Conservation (phyloP, 2,797 vertebrate species). For the Lutjanus campechanus region DNA sequence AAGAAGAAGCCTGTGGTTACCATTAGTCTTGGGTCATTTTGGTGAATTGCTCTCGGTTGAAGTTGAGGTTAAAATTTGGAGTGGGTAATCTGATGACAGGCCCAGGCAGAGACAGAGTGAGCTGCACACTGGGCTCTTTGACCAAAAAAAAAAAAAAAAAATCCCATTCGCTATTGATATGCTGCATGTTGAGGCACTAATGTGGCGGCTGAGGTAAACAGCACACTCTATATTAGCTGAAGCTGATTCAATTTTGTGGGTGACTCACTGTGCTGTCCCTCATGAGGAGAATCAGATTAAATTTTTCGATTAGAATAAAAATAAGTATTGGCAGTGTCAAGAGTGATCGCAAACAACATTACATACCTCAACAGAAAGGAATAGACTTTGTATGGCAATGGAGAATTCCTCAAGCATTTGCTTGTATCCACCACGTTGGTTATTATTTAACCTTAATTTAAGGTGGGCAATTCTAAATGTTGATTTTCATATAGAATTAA, state of each 20-base stretch:
- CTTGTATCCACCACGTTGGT: neutral
- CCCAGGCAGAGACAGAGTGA: neutral
- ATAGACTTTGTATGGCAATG: neutral
- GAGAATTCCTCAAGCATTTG: neutral
- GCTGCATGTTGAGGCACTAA: conserved; percentile 33
- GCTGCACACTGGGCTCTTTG: neutral
- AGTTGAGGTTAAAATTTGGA: conserved; percentile 18
- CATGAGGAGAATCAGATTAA: conserved; percentile 21
- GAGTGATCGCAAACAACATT: conserved; percentile 14
- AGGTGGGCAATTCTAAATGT: too few species aligned
- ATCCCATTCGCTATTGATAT: conserved; percentile 1
- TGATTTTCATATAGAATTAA: too few species aligned
- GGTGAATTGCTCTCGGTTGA: conserved; percentile 18
- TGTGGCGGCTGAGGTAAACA: conserved; percentile 28
- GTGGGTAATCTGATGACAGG: conserved; percentile 22
- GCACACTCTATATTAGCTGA: conserved; percentile 26
- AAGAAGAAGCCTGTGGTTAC: conserved; percentile 19
- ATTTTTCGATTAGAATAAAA: conserved; percentile 3
- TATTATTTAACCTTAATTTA: neutral
- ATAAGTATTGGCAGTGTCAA: conserved; percentile 13
- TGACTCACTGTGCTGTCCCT: conserved; percentile 13
- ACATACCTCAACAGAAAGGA: neutral
- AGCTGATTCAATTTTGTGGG: conserved; percentile 3
- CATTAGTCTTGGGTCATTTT: conserved; percentile 32
- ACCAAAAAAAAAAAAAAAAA: conserved; percentile 6